Base-by-base conservation (phyloP, 2,797 vertebrate species). In the Vespertilio murinus region DNA sequence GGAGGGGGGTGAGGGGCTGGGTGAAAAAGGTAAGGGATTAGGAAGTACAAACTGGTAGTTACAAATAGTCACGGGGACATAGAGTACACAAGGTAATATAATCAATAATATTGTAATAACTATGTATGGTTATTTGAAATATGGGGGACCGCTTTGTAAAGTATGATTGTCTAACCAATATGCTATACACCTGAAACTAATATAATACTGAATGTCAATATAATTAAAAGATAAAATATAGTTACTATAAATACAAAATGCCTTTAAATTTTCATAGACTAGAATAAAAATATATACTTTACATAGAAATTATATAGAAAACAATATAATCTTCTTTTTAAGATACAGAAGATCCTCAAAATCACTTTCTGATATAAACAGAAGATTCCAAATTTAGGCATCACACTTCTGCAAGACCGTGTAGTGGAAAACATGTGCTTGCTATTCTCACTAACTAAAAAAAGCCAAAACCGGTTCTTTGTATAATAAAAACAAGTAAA, bases 321-420 rank as follows among this genome's bases (percentile, higher is more conserved):
- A 80, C 12, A 91, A 80, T 5, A 16, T 11, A 71, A 49, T 80
- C 13, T 20, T 84, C 56, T 83, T 81, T 89, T 67, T 84, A 78
- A 90, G 49, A 90, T n/a, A 70, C 8, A 88, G 33, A 85, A 81
- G 64, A 10, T 52, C 35, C 52, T 75, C 42, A 75, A 75, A 70
- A 89, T 12, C 40, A 54, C 45, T 70, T 90, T 93, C 71, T 59
- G 49, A 69, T 78, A 85, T 56, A 80, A 92, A 84, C 4, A 83
- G 75, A 94, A 81, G 82, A 61, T 81, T 54, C 20, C 38, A 45
- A 23, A 92, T 70, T 74, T 92, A 64, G 49, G 82, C 40, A 11
- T 70, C 78, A 85, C 33, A 79, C 25, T 79, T 94, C 33, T 74
- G 35, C 91, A 91, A 83, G 52, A 52, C 20, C 1, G 16, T 7